Evolutionary conservation across 2,797 vertebrate genomes (phyloP).

Genomic region (Sebastes umbrosus): DNA sequence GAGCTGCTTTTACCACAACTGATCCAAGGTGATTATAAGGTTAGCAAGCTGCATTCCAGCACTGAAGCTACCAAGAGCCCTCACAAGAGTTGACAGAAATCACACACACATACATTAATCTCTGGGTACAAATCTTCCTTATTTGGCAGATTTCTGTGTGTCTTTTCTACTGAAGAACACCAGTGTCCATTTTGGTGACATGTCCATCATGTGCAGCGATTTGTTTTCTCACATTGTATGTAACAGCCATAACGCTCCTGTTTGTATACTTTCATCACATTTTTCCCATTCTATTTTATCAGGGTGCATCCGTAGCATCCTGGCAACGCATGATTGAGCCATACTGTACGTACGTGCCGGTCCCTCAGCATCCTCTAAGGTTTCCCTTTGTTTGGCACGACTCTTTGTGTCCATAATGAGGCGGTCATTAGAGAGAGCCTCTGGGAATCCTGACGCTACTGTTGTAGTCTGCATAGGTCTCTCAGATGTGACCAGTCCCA

Average conservation of each 20-base stretch:
- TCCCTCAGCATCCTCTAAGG: slow-evolving; percentile 51
- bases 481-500: slow-evolving; percentile 68
- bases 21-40: not conserved
- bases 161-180: not conserved
- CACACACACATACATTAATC: not conserved
- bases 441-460: slow-evolving; percentile 67
- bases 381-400: slow-evolving; percentile 68
- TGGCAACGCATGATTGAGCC: slow-evolving; percentile 54
- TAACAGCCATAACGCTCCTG: not conserved
- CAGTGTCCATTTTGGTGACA: not conserved
- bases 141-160: not conserved
- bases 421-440: slow-evolving; percentile 70
- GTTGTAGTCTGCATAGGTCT: slow-evolving; percentile 62
- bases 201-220: not conserved
- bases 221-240: not conserved
- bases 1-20: not conserved
- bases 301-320: slow-evolving; percentile 30
- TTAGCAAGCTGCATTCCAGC: not conserved
- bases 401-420: slow-evolving; percentile 77
- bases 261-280: not conserved
- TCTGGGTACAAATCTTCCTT: not conserved
- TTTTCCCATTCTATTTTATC: slow-evolving; percentile 25
- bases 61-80: not conserved
- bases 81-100: not conserved
- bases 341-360: slow-evolving; percentile 47